These are phyloP conservation scores for Eristalis tenax DNA, from an alignment of 2,888 invertebrate species.

Conservation along the genomic window DNA sequence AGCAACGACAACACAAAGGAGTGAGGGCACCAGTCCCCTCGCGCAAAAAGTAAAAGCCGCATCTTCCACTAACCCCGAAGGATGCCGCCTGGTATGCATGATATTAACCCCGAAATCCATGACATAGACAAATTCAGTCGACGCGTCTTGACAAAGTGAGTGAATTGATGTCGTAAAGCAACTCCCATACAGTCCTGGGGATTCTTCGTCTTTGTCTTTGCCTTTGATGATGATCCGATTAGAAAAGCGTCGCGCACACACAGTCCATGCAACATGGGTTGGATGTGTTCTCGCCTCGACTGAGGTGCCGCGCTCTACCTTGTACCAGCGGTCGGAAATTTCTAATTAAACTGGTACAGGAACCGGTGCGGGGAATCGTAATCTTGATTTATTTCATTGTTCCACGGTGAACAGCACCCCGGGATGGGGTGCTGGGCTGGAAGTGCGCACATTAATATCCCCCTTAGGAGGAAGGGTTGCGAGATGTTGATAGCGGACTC, in stretches of 20 bases:
- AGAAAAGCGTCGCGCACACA: conserved; percentile 31
- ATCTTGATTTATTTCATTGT: conserved; percentile 76
- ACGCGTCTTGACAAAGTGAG: conserved; percentile 67
- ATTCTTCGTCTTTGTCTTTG: conserved; percentile 18
- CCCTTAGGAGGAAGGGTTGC: conserved; percentile 28
- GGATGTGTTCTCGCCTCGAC: background rate
- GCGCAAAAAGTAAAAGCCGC: conserved; percentile 43
- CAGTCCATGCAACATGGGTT: conserved; percentile 5
- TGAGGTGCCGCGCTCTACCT: conserved; percentile 10
- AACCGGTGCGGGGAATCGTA: conserved; percentile 73
- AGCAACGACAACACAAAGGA: conserved; percentile 28
- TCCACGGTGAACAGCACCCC: conserved; percentile 29
- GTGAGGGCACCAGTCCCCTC: background rate
- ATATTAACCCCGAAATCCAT: conserved; percentile 53
- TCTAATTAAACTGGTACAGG: conserved; percentile 67
- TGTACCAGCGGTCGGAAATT: conserved; percentile 59
- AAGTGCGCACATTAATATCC: conserved; percentile 37
- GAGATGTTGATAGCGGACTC: conserved; percentile 51
- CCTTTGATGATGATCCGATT: conserved; percentile 59
- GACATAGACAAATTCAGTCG: conserved; percentile 70
- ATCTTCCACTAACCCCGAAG: conserved; percentile 10
- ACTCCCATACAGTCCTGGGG: background rate
- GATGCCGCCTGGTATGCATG: background rate
- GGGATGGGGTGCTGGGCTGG: conserved; percentile 4
- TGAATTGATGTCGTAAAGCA: conserved; percentile 36